These are phyloP conservation scores for Dolichopus griseipennis DNA, from an alignment of 2,888 invertebrate genomes.

Conservation along the genomic window DNA sequence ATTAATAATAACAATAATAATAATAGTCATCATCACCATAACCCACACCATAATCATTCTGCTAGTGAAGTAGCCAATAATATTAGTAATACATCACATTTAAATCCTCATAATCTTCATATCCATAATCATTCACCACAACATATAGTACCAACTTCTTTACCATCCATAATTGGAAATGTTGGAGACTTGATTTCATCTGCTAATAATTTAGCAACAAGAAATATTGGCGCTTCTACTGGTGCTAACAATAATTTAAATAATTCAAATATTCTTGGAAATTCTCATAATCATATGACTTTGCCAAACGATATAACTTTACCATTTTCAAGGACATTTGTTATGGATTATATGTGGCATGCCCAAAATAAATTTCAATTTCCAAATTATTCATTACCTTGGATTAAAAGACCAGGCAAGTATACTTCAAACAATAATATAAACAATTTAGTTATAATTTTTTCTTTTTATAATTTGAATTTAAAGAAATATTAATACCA, in stretches of 20 bases:
- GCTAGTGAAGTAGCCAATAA: no score
- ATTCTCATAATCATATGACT: constrained; percentile 48
- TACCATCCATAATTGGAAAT: constrained; percentile 22
- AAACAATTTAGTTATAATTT: no score
- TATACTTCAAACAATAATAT: no score
- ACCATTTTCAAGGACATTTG: constrained; percentile 55
- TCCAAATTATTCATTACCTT: constrained; percentile 57
- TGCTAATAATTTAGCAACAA: constrained; percentile 21
- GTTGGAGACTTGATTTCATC: constrained; percentile 15
- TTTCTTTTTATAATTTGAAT: no score
- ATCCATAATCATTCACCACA: constrained; percentile 9
- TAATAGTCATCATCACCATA: no score
- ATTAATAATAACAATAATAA: no score
- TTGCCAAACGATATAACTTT: constrained; percentile 39
- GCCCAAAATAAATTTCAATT: constrained; percentile 55
- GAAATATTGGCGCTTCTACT: constrained; percentile 18
- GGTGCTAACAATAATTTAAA: constrained; percentile 11
- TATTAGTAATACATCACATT: neutral
- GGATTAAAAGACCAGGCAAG: constrained; percentile 47
- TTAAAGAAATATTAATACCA: no score
- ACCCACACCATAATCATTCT: no score
- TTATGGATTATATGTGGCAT: constrained; percentile 77
- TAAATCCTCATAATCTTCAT: constrained; percentile 18
- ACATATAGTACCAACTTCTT: constrained; percentile 12
- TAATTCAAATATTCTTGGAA: constrained; percentile 40